Conservation (phyloP, 2,113 vertebrate species). For the Xiphophorus couchianus region DNA sequence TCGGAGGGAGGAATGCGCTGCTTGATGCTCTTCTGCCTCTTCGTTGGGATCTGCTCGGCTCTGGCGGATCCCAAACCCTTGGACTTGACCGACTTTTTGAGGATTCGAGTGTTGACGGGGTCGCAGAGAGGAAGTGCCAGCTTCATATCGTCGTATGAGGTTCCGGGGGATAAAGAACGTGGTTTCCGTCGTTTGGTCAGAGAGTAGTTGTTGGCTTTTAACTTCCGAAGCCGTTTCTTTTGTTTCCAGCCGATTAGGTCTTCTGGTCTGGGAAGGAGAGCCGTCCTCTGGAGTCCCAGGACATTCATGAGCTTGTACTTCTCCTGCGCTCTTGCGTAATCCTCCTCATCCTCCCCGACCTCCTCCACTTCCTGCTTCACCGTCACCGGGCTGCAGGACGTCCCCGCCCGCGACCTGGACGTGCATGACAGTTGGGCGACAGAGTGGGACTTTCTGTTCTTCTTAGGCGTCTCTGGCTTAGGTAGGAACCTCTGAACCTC, state of each 20-base stretch:
- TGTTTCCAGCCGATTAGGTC: conserved; percentile 83
- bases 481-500: conserved; percentile 71
- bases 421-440: conserved; percentile 31
- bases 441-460: conserved; percentile 39
- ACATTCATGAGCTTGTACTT: conserved; percentile 84
- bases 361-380: conserved; percentile 77
- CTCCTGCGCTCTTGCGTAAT: conserved; percentile 79
- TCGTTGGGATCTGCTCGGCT: conserved; percentile 33
- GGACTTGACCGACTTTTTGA: conserved; percentile 65
- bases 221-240: conserved; percentile 82
- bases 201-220: conserved; percentile 83
- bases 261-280: conserved; percentile 78
- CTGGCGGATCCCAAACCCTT: conserved; percentile 46
- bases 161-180: conserved; percentile 42
- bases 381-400: conserved; percentile 62
- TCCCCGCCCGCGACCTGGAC: conserved; percentile 42
- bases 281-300: conserved; percentile 82
- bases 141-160: conserved; percentile 41
- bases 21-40: conserved; percentile 34
- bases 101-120: conserved; percentile 66
- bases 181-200: conserved; percentile 79
- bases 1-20: conserved; percentile 59
- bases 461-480: conserved; percentile 60
- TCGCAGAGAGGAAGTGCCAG: conserved; percentile 75
- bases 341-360: conserved; percentile 76